Conservation (phyloP, 2,113 vertebrate genomes). For the Thunnus thynnus region DNA sequence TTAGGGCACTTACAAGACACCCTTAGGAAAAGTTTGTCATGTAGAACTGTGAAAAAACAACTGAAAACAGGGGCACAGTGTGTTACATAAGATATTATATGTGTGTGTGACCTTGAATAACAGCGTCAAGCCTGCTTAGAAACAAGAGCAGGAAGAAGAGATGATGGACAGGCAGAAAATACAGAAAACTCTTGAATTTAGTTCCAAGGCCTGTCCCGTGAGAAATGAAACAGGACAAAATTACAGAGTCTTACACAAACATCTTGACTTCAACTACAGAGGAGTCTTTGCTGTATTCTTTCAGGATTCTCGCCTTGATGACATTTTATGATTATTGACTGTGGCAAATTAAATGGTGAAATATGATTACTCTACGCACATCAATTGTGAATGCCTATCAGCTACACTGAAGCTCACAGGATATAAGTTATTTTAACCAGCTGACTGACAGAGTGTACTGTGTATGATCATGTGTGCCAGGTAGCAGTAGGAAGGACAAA, state of each 20-base stretch:
- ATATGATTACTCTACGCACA: not conserved
- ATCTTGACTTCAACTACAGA: constrained; percentile 11
- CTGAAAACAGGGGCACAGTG: constrained; percentile 12
- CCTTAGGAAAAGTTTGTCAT: constrained; percentile 43
- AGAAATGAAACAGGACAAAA: constrained; percentile 25
- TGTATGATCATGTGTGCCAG: not conserved
- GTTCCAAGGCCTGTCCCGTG: constrained; percentile 15
- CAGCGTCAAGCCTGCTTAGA: constrained; percentile 33
- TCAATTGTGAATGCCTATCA: constrained; percentile 25
- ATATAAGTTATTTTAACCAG: constrained; percentile 11
- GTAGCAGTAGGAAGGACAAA: not conserved
- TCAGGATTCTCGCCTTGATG: constrained; percentile 8
- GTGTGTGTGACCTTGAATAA: constrained; percentile 70
- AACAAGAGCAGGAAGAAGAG: constrained; percentile 69
- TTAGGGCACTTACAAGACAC: constrained; percentile 51
- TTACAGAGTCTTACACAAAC: constrained; percentile 22
- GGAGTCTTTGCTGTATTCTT: constrained; percentile 25
- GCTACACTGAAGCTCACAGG: not conserved
- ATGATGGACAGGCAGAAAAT: constrained; percentile 66
- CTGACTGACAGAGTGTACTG: not conserved
- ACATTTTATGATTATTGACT: constrained; percentile 24
- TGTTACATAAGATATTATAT: constrained; percentile 57
- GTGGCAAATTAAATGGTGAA: constrained; percentile 29
- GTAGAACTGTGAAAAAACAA: constrained; percentile 53
- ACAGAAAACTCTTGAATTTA: constrained; percentile 23